Base-by-base conservation (phyloP, 2,797 vertebrate species). In the Argyrosomus regius region DNA sequence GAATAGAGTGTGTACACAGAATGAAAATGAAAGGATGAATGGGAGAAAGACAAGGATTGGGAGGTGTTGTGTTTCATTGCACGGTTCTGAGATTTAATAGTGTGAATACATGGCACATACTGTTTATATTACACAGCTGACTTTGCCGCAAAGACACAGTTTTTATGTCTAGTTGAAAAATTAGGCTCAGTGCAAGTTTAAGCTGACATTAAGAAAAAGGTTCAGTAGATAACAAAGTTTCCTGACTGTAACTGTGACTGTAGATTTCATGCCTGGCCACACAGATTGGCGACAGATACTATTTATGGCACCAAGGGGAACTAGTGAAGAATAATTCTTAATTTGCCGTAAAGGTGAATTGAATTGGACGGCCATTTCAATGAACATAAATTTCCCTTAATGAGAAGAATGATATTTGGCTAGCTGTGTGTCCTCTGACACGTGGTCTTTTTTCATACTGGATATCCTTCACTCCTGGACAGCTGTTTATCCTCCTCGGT, bases 261-360 rank as follows among this genome's bases (percentile, higher is more conserved):
- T 78, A 77, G 72, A 61, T 86, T 70, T 76, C 13, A n/a, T 56
- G 74, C 73, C 28, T 59, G 31, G 57, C 53, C 61, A 24, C 76
- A 54, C 48, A 54, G 61, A 70, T 49, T 74, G 71, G 63, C 63
- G 28, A 80, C 82, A 72, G 67, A 61, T 22, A 45, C 24, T 82
- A 87, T 85, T 84, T 83, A 88, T 86, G 80, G 54, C 24, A 31
- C 83, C 75, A 31, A 77, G 57, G 78, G 68, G 87, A 85, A 63
- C 65, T 49, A 11, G 77, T 68, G 78, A 82, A 86, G 69, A 85
- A 85, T 89, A 76, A 86, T 89, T 90, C 88, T 81, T 85, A 86
- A 89, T 91, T 91, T 89, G 77, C 86, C 74, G 59, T 91, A 87
- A 90, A 94, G 91, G 90, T 91, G 88, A 92, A 91, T 88, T 90